Base-by-base conservation (phyloP, 1,140 invertebrate genomes). In the Pseudomyrmex sp. region DNA sequence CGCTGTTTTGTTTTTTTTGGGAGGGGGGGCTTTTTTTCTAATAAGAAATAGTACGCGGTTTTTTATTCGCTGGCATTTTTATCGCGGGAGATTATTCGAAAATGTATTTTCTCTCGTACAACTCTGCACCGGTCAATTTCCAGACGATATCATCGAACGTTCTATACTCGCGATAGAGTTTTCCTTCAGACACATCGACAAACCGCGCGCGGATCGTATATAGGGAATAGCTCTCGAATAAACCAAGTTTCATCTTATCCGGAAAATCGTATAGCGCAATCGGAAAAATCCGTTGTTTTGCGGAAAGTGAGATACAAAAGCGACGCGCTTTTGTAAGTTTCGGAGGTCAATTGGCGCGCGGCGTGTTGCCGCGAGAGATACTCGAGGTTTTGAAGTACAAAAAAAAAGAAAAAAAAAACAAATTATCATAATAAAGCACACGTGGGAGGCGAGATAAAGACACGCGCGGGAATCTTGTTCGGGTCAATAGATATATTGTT, bases 401-500 rank as follows among this genome's bases (percentile, higher is more conserved):
- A 79, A 62, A 68, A 48, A 35, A 20, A 18, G 3, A 35, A 35
- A 35, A 35, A 35, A 35, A 35, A 35, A 35, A 35, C 35, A 35
- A 35, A 35, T 35, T 35, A 35, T 35, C 35, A 7, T 7, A 35
- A 35, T 35, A 35, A 35, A 7, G 5, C 35, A 35, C 35, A 35
- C 35, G 35, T 35, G 12, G 10, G 26, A 26, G 48, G 20, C 35
- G 35, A 9, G 5, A 13, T 80, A 20, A 48, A 62, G 48, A 74
- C 50, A 73, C 44, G 18, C 44, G 18, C 69, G 77, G 72, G 85
- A 90, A 90, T 89, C 87, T 73, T 82, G 83, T 46, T 61, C 59
- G 62, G 90, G 90, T 93, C 89, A 91, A 91, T 90, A 82, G 62
- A 84, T 4, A 35, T 90, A 83, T 83, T 83, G 84, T 70, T 83